Percentiles rank a stretch among this genome's conserved stretches.
Conservation (phyloP, 2,113 vertebrate genomes). For the Paradisaea rubra region DNA sequence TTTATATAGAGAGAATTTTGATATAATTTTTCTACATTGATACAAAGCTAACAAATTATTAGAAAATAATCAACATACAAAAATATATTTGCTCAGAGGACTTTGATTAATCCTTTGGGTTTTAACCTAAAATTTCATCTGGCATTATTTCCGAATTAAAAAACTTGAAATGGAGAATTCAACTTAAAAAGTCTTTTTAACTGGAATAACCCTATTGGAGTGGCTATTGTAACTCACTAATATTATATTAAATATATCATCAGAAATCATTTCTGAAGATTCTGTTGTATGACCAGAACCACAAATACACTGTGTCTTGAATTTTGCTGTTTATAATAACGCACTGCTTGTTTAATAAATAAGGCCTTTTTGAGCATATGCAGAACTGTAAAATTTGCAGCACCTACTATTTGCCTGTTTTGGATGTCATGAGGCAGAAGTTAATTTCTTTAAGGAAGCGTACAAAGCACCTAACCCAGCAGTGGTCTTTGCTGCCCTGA, state of each 20-base stretch:
- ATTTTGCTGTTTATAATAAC: not conserved
- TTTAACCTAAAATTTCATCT: not conserved
- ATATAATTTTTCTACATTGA: not conserved
- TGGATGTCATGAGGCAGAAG: not conserved
- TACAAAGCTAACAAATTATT: not conserved
- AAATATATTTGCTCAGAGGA: not conserved
- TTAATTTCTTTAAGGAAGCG: not conserved
- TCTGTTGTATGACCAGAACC: not conserved
- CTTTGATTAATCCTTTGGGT: not conserved
- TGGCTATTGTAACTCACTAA: not conserved
- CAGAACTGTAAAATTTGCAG: not conserved
- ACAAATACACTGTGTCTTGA: not conserved
- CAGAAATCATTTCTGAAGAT: not conserved
- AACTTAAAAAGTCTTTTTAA: not conserved
- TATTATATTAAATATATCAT: not conserved
- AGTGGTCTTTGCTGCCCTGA: not conserved
- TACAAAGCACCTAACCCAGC: not conserved
- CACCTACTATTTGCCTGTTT: not conserved
- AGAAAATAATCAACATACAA: not conserved
- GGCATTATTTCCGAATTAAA: not conserved
- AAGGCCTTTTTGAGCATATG: not conserved
- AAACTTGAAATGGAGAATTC: not conserved
- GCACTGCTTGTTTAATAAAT: not conserved
- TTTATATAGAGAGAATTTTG: not conserved
- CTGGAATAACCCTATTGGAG: not conserved